A percentile compares a stretch with the other conserved stretches of the same genome.
Evolutionary conservation across 2,888 invertebrate genomes (phyloP).

Genomic region (Dilophus febrilis): DNA sequence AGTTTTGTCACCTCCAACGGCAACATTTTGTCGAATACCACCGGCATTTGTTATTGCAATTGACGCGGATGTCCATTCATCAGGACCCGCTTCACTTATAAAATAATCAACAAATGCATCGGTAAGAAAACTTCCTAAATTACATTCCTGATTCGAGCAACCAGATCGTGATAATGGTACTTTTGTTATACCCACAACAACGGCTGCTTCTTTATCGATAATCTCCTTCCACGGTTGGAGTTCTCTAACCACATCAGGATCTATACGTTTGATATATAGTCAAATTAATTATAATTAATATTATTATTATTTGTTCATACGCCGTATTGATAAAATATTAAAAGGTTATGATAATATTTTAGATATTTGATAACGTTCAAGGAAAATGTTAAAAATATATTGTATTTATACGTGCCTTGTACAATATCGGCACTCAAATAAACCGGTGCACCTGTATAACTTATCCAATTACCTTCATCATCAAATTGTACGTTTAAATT

Average conservation of each 20-base stretch:
- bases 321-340: no score
- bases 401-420: no score
- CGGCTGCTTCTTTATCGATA: slow-evolving; percentile 32
- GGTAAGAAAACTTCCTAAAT: slow-evolving; percentile 63
- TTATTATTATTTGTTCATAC: no score
- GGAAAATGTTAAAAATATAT: no score
- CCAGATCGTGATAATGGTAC: slow-evolving; percentile 37
- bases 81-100: slow-evolving; percentile 28
- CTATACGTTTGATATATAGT: neutral
- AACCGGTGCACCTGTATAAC: slow-evolving; percentile 57
- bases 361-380: no score
- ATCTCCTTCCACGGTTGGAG: no score
- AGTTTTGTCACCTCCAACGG: slow-evolving; percentile 46
- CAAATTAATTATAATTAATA: no score
- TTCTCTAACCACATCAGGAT: neutral
- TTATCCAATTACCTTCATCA: slow-evolving; percentile 46
- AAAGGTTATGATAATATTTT: no score
- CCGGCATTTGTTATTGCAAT: slow-evolving; percentile 51
- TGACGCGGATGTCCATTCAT: slow-evolving; percentile 47
- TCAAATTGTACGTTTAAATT: slow-evolving; percentile 54
- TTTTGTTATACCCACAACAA: slow-evolving; percentile 44
- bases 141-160: slow-evolving; percentile 51
- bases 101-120: slow-evolving; percentile 35
- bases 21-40: slow-evolving; percentile 49
- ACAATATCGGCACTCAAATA: slow-evolving; percentile 45